Evolutionary conservation across 2,888 invertebrate genomes (phyloP).

Genomic region (Scaptomyza reducta): DNA sequence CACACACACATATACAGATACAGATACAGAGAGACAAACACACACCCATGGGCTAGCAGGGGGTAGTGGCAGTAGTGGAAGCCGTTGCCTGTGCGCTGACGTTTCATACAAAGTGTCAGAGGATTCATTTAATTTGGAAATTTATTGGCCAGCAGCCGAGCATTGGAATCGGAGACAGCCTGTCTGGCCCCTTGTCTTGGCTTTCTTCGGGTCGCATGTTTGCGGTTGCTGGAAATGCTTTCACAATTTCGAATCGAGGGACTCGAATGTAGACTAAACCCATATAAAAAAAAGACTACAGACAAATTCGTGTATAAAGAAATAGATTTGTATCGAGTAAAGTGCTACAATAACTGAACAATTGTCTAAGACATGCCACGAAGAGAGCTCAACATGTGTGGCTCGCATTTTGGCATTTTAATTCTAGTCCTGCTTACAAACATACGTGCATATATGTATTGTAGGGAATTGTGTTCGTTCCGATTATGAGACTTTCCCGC

Average conservation of each 20-base stretch:
- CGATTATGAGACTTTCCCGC: slow-evolving; percentile 63
- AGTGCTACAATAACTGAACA: slow-evolving; percentile 47
- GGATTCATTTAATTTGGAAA: slow-evolving; percentile 81
- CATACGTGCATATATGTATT: neutral
- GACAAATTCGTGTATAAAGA: slow-evolving; percentile 64
- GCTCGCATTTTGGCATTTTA: slow-evolving; percentile 60
- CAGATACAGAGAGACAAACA: slow-evolving; percentile 20
- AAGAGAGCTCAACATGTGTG: slow-evolving; percentile 62
- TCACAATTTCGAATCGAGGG: slow-evolving; percentile 31
- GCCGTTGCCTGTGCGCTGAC: slow-evolving; percentile 56
- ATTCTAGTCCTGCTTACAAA: slow-evolving; percentile 14
- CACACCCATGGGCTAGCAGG: slow-evolving; percentile 52
- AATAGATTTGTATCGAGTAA: slow-evolving; percentile 53
- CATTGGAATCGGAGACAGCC: slow-evolving; percentile 56
- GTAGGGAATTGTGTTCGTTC: slow-evolving; percentile 23
- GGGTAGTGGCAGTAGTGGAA: slow-evolving; percentile 64
- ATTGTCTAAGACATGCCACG: slow-evolving; percentile 13
- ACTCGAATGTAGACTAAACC: slow-evolving; percentile 15
- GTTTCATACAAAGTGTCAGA: slow-evolving; percentile 78
- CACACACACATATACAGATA: slow-evolving; percentile 1
- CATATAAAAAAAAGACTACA: slow-evolving; percentile 44
- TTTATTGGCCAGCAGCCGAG: slow-evolving; percentile 72
- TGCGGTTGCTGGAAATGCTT: slow-evolving; percentile 75
- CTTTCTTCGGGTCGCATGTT: slow-evolving; percentile 68
- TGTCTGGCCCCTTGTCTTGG: slow-evolving; percentile 71